Conservation (phyloP, 53 echinoderm and acorn worm species). For the Holothuria leucospilota region DNA sequence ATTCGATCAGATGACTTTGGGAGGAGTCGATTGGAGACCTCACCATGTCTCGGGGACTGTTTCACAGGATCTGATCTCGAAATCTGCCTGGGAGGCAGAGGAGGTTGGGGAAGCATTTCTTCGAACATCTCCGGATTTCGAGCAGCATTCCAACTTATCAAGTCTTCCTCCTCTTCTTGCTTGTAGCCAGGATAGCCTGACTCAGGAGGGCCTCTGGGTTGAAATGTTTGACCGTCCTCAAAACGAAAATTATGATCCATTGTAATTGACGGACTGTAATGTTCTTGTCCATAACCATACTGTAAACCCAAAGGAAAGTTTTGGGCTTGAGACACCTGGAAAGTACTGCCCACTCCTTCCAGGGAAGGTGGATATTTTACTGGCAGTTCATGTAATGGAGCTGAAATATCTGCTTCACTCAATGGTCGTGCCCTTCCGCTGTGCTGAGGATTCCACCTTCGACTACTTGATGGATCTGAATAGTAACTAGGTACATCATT, state of each 20-base stretch:
- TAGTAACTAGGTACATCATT: not conserved
- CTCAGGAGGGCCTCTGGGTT: slow-evolving; percentile 32
- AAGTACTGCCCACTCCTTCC: not conserved
- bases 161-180: slow-evolving; percentile 16
- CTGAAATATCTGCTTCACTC: not conserved
- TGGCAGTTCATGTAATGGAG: slow-evolving; percentile 14
- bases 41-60: not conserved
- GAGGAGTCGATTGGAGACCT: not conserved
- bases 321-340: no score
- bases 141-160: slow-evolving; percentile 34
- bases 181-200: not conserved
- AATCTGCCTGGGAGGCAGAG: not conserved
- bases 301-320: no score
- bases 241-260: slow-evolving; percentile 36
- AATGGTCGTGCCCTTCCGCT: not conserved
- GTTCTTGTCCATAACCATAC: no score
- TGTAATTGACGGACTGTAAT: not conserved
- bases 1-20: slow-evolving; percentile 36
- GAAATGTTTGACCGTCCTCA: slow-evolving; percentile 17
- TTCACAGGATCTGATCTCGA: slow-evolving; percentile 44
- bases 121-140: slow-evolving; percentile 31
- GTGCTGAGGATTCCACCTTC: not conserved
- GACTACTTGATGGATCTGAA: not conserved
- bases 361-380: slow-evolving; percentile 17
- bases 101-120: not conserved